phyloP scores from a whole-genome alignment of 2,113 vertebrate genomes.

The Mastomys coucha region DNA sequence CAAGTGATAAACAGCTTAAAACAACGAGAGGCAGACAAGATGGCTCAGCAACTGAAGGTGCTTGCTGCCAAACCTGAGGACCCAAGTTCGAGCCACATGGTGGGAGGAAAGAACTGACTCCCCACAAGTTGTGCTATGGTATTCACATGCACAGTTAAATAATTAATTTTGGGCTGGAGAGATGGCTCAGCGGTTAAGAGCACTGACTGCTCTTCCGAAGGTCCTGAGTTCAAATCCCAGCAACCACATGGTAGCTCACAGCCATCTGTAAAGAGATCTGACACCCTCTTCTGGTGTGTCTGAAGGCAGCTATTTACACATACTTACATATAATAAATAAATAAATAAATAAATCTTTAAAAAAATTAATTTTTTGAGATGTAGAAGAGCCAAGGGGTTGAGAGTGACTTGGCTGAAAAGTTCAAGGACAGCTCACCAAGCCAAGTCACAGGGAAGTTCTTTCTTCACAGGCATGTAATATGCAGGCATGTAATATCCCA shows the following conservation, averaged over 20 bases:
- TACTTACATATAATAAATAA: too few relatives aligned
- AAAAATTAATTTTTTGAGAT: too few relatives aligned
- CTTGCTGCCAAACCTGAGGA: not conserved
- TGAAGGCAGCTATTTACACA: too few relatives aligned
- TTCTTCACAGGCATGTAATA: not conserved
- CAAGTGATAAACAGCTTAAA: not conserved
- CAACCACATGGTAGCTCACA: too few relatives aligned
- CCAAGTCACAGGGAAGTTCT: not conserved
- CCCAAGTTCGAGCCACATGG: not conserved
- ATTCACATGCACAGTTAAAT: not conserved
- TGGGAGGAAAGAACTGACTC: not conserved
- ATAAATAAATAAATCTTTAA: too few relatives aligned
- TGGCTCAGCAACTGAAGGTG: not conserved
- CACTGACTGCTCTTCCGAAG: too few relatives aligned
- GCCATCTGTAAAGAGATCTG: too few relatives aligned
- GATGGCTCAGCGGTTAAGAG: too few relatives aligned
- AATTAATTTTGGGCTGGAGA: too few relatives aligned
- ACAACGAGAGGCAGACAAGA: too few relatives aligned
- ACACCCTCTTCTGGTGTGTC: too few relatives aligned
- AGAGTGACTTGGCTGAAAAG: not conserved
- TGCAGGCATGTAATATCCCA: not conserved
- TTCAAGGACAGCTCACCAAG: constrained; percentile 8
- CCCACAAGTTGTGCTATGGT: not conserved
- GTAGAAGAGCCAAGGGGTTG: not conserved
- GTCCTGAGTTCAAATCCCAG: too few relatives aligned